Evolutionary conservation across 1,140 invertebrate genomes (phyloP).

Genomic region (Platorchestia sp.): DNA sequence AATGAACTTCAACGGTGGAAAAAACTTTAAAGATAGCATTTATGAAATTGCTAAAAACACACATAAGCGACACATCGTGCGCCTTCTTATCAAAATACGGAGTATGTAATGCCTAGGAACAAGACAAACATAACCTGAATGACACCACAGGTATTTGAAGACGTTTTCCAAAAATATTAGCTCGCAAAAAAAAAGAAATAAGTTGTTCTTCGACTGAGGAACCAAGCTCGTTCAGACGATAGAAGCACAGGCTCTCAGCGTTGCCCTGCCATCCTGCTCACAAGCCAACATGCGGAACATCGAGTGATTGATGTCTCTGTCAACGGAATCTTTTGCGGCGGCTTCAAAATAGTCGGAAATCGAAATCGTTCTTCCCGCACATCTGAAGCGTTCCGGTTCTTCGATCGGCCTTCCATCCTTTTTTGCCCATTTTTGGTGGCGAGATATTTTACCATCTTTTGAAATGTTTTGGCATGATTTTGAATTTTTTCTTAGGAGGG

Average conservation of each 20-base stretch:
- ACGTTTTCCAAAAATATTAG: not conserved
- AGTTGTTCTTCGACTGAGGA: not conserved
- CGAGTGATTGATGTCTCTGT: not conserved
- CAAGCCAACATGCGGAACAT: not conserved
- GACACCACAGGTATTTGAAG: not conserved
- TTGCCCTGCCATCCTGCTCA: not conserved
- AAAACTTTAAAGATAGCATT: not conserved
- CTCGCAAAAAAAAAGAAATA: not conserved
- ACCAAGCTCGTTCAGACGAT: not conserved
- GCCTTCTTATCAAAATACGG: not conserved
- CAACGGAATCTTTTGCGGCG: not conserved
- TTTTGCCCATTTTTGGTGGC: not conserved
- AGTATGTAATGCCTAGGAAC: not conserved
- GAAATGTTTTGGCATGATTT: not conserved
- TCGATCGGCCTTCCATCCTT: not conserved
- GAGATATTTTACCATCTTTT: not conserved
- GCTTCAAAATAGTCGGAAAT: not conserved
- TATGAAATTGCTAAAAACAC: not conserved
- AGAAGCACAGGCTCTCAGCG: not conserved
- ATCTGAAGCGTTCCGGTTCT: not conserved
- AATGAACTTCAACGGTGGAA: too few relatives aligned
- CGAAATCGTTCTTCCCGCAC: not conserved
- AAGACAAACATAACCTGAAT: not conserved
- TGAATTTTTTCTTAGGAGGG: not conserved
- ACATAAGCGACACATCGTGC: not conserved